Conservation (phyloP, 1,140 invertebrate genomes). For the Thrips palmi region DNA sequence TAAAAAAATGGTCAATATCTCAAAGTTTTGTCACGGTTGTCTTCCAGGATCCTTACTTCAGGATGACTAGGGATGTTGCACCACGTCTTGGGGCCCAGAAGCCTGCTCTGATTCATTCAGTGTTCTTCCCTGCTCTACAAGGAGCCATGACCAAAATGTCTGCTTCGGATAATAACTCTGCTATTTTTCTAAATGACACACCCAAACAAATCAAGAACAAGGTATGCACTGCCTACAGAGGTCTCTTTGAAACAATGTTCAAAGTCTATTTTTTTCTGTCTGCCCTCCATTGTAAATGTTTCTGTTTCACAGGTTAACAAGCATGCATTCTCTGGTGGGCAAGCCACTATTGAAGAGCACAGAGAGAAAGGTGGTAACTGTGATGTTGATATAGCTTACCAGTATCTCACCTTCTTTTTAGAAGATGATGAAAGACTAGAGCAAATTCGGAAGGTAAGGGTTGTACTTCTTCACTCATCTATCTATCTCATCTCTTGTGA, state of each 20-base stretch:
- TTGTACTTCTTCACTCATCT: not conserved
- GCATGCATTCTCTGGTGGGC: conserved; percentile 96
- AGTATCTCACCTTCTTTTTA: conserved; percentile 90
- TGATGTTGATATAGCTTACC: conserved; percentile 88
- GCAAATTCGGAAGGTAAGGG: conserved; percentile 50
- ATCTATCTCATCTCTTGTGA: conserved; percentile 1
- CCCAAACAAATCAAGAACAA: conserved; percentile 96
- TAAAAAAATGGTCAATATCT: too few species aligned
- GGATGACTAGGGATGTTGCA: conserved; percentile 95
- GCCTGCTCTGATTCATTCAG: conserved; percentile 86
- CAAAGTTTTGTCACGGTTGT: conserved; percentile 8
- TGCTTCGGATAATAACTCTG: conserved; percentile 82
- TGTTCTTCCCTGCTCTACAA: conserved; percentile 90
- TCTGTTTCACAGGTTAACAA: conserved; percentile 64
- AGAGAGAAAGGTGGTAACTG: conserved; percentile 80
- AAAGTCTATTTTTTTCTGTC: not conserved
- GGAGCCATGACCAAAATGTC: conserved; percentile 98
- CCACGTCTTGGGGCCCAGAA: conserved; percentile 74
- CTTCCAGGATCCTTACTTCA: conserved; percentile 83
- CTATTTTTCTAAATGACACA: conserved; percentile 89
- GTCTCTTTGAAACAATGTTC: not conserved
- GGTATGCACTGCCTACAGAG: conserved; percentile 24
- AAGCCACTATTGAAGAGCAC: conserved; percentile 85
- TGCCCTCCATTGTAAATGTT: not conserved
- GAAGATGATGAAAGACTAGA: conserved; percentile 84